phyloP scores from a whole-genome alignment of 2,113 vertebrate genomes.

The Passer domesticus region DNA sequence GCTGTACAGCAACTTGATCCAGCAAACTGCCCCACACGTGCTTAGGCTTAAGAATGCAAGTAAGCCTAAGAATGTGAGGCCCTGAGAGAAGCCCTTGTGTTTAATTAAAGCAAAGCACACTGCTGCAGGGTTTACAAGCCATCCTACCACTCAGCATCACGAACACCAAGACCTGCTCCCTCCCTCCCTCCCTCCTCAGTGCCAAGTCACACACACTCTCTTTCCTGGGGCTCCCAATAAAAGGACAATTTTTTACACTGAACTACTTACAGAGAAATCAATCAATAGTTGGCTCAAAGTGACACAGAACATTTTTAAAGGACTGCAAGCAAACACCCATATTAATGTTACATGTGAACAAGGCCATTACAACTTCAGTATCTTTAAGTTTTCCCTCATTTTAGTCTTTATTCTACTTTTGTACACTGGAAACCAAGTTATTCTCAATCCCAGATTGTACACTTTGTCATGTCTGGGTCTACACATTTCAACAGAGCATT shows the following conservation, averaged over 20 bases:
- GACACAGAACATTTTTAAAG: neutral
- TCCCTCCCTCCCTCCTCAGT: neutral
- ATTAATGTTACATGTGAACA: neutral
- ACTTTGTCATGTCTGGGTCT: neutral
- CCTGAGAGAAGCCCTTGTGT: neutral
- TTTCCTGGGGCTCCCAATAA: neutral
- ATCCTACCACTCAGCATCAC: neutral
- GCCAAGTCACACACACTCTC: neutral
- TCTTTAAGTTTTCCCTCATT: neutral
- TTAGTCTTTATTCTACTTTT: neutral
- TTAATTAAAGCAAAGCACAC: slow-evolving; percentile 11
- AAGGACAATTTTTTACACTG: neutral
- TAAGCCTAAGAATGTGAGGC: neutral
- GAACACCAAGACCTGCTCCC: neutral
- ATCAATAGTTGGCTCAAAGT: neutral
- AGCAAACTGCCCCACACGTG: neutral
- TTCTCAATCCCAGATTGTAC: neutral
- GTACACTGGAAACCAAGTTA: neutral
- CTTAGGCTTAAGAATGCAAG: neutral
- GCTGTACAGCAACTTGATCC: neutral
- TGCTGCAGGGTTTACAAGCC: neutral
- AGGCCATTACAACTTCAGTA: neutral
- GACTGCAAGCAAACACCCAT: neutral
- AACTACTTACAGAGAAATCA: neutral
- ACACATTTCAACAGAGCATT: neutral